A percentile compares a stretch with the other conserved stretches of the same genome.
phyloP scores from a whole-genome alignment of 1,140 invertebrate genomes.

The Galleria mellonella region DNA sequence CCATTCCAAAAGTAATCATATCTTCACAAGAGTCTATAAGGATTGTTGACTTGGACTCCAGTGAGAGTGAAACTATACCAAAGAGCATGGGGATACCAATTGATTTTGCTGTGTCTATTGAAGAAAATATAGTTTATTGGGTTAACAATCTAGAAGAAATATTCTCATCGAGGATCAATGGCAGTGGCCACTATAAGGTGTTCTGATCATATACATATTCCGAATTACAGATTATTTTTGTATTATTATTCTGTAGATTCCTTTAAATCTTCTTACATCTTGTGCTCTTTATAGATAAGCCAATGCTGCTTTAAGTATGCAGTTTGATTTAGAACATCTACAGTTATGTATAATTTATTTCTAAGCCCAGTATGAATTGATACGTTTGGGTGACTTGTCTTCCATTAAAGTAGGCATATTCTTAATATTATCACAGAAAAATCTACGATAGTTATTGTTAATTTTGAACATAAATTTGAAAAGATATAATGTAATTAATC shows the following conservation, averaged over 20 bases:
- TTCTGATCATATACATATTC: neutral
- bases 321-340: too few species aligned
- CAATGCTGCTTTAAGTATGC: too few species aligned
- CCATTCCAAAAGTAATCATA: conserved; percentile 86
- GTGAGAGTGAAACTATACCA: conserved; percentile 74
- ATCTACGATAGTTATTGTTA: too few species aligned
- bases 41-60: conserved; percentile 83
- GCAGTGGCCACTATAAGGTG: conserved; percentile 67
- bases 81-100: conserved; percentile 77
- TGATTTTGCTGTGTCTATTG: conserved; percentile 77
- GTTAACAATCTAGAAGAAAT: conserved; percentile 87
- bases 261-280: too few species aligned
- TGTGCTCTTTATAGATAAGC: too few species aligned
- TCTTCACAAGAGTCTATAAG: conserved; percentile 82
- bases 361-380: too few species aligned
- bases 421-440: too few species aligned
- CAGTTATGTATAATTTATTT: too few species aligned
- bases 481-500: too few species aligned
- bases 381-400: too few species aligned
- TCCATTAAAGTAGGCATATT: too few species aligned
- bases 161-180: conserved; percentile 78
- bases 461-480: too few species aligned
- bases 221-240: conserved; percentile 6
- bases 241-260: neutral
- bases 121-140: conserved; percentile 87